Base-by-base conservation (phyloP, 2,888 invertebrate species). In the Lottia gigantea region DNA sequence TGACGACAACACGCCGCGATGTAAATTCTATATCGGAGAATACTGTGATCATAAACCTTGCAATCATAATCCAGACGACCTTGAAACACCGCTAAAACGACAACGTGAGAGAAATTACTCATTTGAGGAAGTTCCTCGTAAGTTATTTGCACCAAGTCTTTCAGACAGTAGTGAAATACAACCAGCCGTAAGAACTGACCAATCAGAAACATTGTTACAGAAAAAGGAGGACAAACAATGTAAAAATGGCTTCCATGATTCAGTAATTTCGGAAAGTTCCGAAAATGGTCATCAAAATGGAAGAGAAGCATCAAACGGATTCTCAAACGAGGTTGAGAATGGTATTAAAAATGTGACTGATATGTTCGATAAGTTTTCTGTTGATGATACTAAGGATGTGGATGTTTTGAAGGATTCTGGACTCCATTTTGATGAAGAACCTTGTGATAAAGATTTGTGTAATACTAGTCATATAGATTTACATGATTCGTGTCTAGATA, bases 21-120 rank as follows among this genome's bases (percentile, higher is more conserved):
- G 82, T 71, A 79, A 79, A 71, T 83, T 83, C 66, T 81, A 73
- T 65, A 75, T 82, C n/a, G 81, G 79, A n/a, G 80, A 80, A 55
- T 23, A 55, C 49, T 25, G 62, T 47, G 67, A 66, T 19, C 40
- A 26, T 19, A 40, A 45, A 49, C 25, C 66, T 62, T 25, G 25
- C 23, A 12, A 19, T 11, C 12, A 19, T 64, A 16, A 31, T n/a
- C n/a, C 55, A 2, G 19, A 61, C n/a, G 25, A 61, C 55, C 19
- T 23, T 23, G 61, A 49, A 8, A 46, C 19, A 2, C 23, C 23
- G 6, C 62, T 31, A 16, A 67, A 45, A 67, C 26, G 55, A 19
- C 55, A 55, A 23, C 55, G 69, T 65, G 16, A 71, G 65, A 26
- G 73, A 55, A 55, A 55, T 23, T 23, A 14, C 14, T 55, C 55